phyloP scores from a whole-genome alignment of 2,797 vertebrate genomes.

The Mormyrops attenuatus region DNA sequence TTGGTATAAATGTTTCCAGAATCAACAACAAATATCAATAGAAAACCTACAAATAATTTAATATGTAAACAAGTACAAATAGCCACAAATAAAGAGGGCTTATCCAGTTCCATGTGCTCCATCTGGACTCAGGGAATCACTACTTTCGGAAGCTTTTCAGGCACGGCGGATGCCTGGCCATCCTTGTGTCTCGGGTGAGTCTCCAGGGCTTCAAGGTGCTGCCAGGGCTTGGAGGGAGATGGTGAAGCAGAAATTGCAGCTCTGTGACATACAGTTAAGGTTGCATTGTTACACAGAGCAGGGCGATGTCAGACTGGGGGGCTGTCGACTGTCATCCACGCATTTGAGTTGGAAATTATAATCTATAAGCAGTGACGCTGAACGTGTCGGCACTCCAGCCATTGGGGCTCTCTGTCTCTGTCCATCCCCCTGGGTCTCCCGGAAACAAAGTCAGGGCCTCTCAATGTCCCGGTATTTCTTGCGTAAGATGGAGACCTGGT shows the following conservation, averaged over 20 bases:
- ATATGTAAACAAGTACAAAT: slow-evolving; percentile 8
- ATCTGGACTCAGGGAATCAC: neutral
- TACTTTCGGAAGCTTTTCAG: neutral
- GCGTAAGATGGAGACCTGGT: slow-evolving; percentile 96
- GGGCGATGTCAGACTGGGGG: neutral
- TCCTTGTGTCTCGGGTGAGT: neutral
- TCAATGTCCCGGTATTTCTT: slow-evolving; percentile 99
- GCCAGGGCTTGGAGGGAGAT: neutral
- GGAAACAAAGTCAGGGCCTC: slow-evolving; percentile 73
- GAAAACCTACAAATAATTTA: slow-evolving; percentile 15
- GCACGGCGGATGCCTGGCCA: neutral
- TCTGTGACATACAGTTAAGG: neutral
- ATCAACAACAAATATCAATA: neutral
- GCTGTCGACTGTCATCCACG: neutral
- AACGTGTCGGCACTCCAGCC: slow-evolving; percentile 74
- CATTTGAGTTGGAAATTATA: neutral
- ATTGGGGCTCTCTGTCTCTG: neutral
- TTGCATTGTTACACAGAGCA: neutral
- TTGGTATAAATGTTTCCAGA: neutral
- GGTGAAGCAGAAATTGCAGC: neutral
- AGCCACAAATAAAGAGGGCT: neutral
- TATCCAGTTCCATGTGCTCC: neutral
- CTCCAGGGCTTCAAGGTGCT: neutral
- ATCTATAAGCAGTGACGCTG: neutral
- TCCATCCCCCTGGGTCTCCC: slow-evolving; percentile 25